phyloP scores from a whole-genome alignment of 1,140 invertebrate genomes.

The Pseudobourletiella spinata region DNA sequence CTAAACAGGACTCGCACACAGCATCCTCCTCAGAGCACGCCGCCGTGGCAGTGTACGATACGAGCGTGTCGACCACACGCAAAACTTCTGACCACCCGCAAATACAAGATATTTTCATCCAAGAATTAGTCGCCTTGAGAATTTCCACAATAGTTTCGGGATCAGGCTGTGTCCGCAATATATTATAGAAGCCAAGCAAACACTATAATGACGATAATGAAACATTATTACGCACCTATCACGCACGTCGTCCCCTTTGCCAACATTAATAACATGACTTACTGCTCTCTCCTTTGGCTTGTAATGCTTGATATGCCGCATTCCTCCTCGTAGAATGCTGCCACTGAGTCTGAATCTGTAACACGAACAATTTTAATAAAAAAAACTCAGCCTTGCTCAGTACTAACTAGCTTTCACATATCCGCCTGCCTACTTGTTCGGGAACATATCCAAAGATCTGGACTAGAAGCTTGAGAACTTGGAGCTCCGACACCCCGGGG shows the following conservation, averaged over 20 bases:
- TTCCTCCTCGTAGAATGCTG: constrained; percentile 22
- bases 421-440: too few relatives aligned
- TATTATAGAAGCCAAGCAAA: constrained; percentile 32
- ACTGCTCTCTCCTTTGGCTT: constrained; percentile 34
- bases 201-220: constrained; percentile 30
- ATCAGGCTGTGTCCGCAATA: constrained; percentile 22
- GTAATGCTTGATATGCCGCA: constrained; percentile 22
- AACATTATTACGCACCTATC: too few relatives aligned
- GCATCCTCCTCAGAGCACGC: constrained; percentile 19
- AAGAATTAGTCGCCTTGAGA: constrained; percentile 27
- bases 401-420: too few relatives aligned
- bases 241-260: too few relatives aligned
- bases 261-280: too few relatives aligned
- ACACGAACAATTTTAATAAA: too few relatives aligned
- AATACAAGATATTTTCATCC: constrained; percentile 33
- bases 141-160: constrained; percentile 24
- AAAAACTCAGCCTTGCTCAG: too few relatives aligned
- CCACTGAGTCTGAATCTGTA: constrained; percentile 27
- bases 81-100: constrained; percentile 27
- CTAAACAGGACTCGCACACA: constrained; percentile 25
- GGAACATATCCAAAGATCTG: constrained; percentile 34
- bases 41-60: constrained; percentile 11
- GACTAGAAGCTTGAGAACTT: constrained; percentile 25
- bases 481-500: constrained; percentile 28
- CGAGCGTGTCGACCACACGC: constrained; percentile 19